Percentiles rank a stretch among this genome's conserved stretches.
phyloP scores from a whole-genome alignment of 1,140 invertebrate species.

The Conopomorpha cramerella region DNA sequence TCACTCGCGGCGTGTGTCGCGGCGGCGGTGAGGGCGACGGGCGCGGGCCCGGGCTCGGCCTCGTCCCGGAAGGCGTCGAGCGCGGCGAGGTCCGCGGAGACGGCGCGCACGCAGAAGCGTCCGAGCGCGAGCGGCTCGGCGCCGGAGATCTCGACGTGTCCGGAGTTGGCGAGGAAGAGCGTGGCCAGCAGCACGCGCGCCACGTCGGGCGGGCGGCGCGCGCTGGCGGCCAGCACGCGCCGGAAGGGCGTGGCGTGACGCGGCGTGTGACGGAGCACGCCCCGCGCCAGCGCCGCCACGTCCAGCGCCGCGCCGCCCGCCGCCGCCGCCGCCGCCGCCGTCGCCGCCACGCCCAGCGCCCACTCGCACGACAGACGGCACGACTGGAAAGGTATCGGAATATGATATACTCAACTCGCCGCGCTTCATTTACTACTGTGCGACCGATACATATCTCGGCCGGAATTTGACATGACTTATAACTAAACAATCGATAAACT shows the following conservation, averaged over 20 bases:
- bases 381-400: background rate
- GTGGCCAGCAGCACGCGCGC: slow-evolving; percentile 23
- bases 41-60: too few relatives aligned
- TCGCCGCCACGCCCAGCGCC: slow-evolving; percentile 9
- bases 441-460: too few relatives aligned
- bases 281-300: slow-evolving; percentile 12
- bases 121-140: background rate
- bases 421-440: too few relatives aligned
- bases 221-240: slow-evolving; percentile 9
- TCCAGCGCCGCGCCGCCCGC: slow-evolving; percentile 13
- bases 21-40: too few relatives aligned
- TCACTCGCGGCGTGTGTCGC: too few relatives aligned
- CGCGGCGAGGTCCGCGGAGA: slow-evolving; percentile 30
- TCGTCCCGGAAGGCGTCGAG: too few relatives aligned
- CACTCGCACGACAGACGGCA: slow-evolving; percentile 4
- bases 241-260: slow-evolving; percentile 6
- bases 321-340: slow-evolving; percentile 11
- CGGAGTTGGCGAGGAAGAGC: too few relatives aligned
- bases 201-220: slow-evolving; percentile 11
- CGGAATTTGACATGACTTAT: too few relatives aligned
- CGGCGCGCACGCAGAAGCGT: slow-evolving; percentile 25
- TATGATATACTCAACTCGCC: too few relatives aligned
- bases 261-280: background rate
- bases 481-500: too few relatives aligned
- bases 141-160: too few relatives aligned